Evolutionary conservation across 2,113 vertebrate species (phyloP).

Genomic region (Phyllopteryx taeniolatus): DNA sequence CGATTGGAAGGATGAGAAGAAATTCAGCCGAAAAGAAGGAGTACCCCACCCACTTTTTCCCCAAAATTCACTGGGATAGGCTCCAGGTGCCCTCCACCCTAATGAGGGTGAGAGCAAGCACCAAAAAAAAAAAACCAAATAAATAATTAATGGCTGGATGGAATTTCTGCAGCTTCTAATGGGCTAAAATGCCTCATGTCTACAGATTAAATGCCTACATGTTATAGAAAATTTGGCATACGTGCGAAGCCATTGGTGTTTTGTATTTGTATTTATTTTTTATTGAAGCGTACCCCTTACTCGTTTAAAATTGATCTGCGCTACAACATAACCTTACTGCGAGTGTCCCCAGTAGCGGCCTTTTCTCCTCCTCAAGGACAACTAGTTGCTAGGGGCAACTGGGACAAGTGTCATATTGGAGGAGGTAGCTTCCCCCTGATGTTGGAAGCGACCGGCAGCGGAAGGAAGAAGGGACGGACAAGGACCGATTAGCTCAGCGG

Average conservation of each 20-base stretch:
- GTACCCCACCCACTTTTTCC: not conserved
- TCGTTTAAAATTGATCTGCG: not conserved
- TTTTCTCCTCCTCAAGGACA: conserved; percentile 55
- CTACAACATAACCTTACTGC: not conserved
- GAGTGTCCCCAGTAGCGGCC: conserved; percentile 31
- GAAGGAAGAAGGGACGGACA: conserved; percentile 26
- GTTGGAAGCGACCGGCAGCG: conserved; percentile 11
- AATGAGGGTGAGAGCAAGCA: not conserved
- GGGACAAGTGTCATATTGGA: conserved; percentile 26
- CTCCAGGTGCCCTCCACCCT: not conserved
- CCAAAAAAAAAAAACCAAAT: too few relatives aligned
- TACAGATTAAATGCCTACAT: too few relatives aligned
- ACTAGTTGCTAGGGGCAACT: conserved; percentile 63
- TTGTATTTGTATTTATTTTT: too few relatives aligned
- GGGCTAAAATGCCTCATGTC: not conserved
- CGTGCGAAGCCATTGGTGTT: not conserved
- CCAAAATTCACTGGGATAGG: not conserved
- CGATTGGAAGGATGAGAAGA: not conserved
- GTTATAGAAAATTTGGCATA: not conserved
- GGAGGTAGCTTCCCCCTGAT: conserved; percentile 46
- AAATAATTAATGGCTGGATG: too few relatives aligned
- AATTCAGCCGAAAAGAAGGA: not conserved
- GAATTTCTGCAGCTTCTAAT: not conserved
- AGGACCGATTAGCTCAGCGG: conserved; percentile 20
- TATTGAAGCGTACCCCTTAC: too few relatives aligned